Base-by-base conservation (phyloP, 37 sponge, comb jelly and placozoan genomes). In the Lycopodina hypogea region DNA sequence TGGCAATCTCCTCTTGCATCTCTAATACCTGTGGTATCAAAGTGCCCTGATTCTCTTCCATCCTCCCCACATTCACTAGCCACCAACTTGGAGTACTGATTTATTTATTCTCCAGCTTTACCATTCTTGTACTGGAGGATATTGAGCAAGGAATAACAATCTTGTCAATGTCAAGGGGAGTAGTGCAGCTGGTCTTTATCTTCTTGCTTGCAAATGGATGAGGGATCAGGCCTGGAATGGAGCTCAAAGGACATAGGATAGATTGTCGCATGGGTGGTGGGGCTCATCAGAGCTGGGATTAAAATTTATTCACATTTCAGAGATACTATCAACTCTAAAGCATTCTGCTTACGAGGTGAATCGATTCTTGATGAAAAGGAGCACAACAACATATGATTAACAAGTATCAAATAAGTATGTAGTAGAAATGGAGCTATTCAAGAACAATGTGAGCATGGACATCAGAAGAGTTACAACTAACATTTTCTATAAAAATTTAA, bases 51-150 rank as follows among this genome's bases (percentile, higher is more conserved):
- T 21, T 41, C 70, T 69, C 56, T 29, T 78, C 37, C 38, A 4
- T 51, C 1, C 45, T 24, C 0, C 26, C 19, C 11, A 21, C 60
- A 51, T 63, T 55, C 21, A 78, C 77, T 33, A 77, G 72, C 40
- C 93, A 66, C 94, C 94, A 94, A 21, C 83, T 79, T 0, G 94
- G 94, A 32, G 94, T 94, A 19, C 84, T 56, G 30, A 94, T 90
- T 75, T 94, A 91, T 76, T 94, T 90, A 79, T 94, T 90, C 52
- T 94, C 89, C 38, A 87, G 75, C 78, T 90, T 89, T 64, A 90
- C 94, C 9, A 87, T 64, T n/a, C 90, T 79, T 8, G 88, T 88
- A 50, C 63, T 78, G 29, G 85, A 33, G 15, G 90, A 80, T 23
- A 88, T 73, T 1, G 90, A 89, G 78, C 88, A 87, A 6, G 93